Conservation (phyloP, 2,888 invertebrate species). For the Rhamphomyia laevipes region DNA sequence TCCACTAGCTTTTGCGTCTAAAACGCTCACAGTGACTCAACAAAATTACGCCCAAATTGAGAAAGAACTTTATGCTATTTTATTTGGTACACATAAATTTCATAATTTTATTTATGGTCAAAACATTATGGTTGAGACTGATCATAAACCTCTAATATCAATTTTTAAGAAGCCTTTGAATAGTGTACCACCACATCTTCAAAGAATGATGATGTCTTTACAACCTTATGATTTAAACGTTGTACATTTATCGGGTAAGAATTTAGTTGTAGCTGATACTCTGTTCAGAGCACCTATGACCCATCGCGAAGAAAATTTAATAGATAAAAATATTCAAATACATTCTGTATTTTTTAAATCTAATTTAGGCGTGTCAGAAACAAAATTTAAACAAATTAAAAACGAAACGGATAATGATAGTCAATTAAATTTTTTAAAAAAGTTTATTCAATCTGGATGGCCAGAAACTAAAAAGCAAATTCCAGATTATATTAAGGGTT, state of each 20-base stretch:
- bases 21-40: neutral
- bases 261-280: neutral
- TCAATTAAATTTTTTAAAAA: neutral
- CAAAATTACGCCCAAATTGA: constrained; percentile 2
- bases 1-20: constrained; percentile 2
- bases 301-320: neutral
- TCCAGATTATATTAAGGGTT: constrained; percentile 1
- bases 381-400: neutral
- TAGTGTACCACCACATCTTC: neutral
- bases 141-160: neutral
- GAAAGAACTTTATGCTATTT: neutral
- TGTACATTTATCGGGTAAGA: neutral
- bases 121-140: neutral
- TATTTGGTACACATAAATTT: constrained; percentile 1
- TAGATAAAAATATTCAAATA: neutral
- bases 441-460: constrained; percentile 11
- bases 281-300: neutral
- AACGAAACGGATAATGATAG: neutral
- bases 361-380: neutral
- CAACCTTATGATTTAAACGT: neutral
- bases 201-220: neutral
- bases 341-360: neutral
- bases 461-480: constrained; percentile 11
- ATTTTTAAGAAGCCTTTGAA: neutral
- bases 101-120: constrained; percentile 2